Conservation (phyloP, 1,140 invertebrate genomes). For the Acromyrmex charruanus region DNA sequence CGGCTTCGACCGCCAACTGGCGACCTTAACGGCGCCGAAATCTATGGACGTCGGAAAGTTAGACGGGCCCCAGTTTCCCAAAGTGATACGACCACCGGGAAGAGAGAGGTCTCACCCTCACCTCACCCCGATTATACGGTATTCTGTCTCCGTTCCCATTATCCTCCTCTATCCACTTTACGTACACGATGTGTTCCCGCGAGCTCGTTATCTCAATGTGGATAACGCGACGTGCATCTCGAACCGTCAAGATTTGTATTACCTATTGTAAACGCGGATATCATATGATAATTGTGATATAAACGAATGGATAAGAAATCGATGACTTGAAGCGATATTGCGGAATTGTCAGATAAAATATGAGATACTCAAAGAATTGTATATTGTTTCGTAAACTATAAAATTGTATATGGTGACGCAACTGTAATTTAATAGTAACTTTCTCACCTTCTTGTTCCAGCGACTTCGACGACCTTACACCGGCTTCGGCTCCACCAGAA, state of each 20-base stretch:
- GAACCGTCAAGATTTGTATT: not conserved
- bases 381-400: not conserved
- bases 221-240: conserved; percentile 25
- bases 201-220: conserved; percentile 37
- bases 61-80: conserved; percentile 61
- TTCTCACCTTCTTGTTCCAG: conserved; percentile 91
- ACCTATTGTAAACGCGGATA: not conserved
- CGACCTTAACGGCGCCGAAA: conserved; percentile 64
- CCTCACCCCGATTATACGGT: not conserved
- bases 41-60: conserved; percentile 66
- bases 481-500: conserved; percentile 94
- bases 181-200: not conserved
- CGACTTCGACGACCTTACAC: conserved; percentile 94
- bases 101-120: not conserved
- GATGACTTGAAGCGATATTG: not conserved
- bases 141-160: conserved; percentile 45
- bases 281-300: not conserved
- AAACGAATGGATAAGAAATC: conserved; percentile 1
- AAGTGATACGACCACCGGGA: conserved; percentile 45
- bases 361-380: not conserved
- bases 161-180: conserved; percentile 36
- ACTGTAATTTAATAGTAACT: conserved; percentile 25
- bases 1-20: conserved; percentile 29
- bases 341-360: not conserved
- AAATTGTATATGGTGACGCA: not conserved